Base-by-base conservation (phyloP, 2,113 vertebrate genomes). In the Uropsilus gracilis region DNA sequence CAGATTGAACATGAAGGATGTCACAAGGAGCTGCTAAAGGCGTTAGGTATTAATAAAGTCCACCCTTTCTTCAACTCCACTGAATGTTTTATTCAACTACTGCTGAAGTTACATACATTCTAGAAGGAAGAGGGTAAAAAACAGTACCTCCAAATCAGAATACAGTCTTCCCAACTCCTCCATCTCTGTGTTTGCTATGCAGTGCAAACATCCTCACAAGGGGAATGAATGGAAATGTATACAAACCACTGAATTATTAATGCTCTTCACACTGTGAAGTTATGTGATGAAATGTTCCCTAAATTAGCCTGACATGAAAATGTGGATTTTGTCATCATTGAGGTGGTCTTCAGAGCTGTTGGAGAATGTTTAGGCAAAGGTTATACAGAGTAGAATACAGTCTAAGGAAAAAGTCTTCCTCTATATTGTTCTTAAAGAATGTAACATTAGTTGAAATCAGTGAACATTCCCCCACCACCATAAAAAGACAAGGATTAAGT, bases 191-290 rank as follows among this genome's bases (percentile, higher is more conserved):
- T 16, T 42, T 92, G 53, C 46, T 32, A 89, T 22, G 32, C 48
- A 42, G 48, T 12, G 3, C 68, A 82, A 89, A 92, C 28, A 78
- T 71, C 55, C 63, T 88, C 32, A n/a, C 44, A 63, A 63, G 42
- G 68, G 73, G 78, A 92, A 80, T 39, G 13, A 90, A 86, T 90
- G 57, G 48, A 89, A 95, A 94, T 84, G 24, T 55, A 89, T n/a
- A 76, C 44, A 75, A 77, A 64, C 69, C 44, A 80, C 91, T 96
- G 89, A 95, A 95, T 96, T 97, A 97, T 95, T 96, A 92, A 95
- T 94, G 95, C 53, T 77, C 34, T 77, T 76, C 91, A 75, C 64
- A 71, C 69, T 63, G 50, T 86, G 77, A 92, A 91, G 68, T 42
- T 95, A 91, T 66, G 69, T 80, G 82, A 95, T 84, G 16, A 95